phyloP scores from a whole-genome alignment of 2,888 invertebrate species.

The Dilophus febrilis region DNA sequence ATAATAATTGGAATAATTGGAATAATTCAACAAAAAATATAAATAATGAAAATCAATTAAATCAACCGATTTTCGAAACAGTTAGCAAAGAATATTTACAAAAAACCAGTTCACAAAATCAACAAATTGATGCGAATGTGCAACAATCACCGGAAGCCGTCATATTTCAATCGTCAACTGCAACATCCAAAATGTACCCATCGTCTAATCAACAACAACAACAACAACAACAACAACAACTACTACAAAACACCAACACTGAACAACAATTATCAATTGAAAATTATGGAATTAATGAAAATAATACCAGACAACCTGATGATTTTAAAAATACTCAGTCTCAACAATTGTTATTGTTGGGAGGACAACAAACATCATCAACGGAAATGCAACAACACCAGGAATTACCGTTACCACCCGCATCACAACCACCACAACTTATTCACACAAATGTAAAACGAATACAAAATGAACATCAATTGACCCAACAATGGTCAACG shows the following conservation, averaged over 20 bases:
- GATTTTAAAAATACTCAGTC: constrained; percentile 15
- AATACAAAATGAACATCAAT: constrained; percentile 5
- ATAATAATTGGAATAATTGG: constrained; percentile 9
- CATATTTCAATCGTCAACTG: constrained; percentile 10
- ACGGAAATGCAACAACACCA: constrained; percentile 9
- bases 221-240: constrained; percentile 12
- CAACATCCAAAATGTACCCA: too few relatives aligned
- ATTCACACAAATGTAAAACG: too few relatives aligned
- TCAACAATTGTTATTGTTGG: too few relatives aligned
- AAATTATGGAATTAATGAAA: constrained; percentile 19
- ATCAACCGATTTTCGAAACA: constrained; percentile 26
- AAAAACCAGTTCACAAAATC: constrained; percentile 4
- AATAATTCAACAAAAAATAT: too few relatives aligned
- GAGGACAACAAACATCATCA: constrained; percentile 6
- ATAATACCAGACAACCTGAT: constrained; percentile 12
- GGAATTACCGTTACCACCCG: too few relatives aligned
- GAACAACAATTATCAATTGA: background rate
- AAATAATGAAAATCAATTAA: constrained; percentile 21
- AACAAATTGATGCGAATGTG: background rate
- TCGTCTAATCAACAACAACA: constrained; percentile 12
- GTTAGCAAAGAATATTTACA: constrained; percentile 1
- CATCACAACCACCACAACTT: background rate
- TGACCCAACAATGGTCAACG: constrained; percentile 45
- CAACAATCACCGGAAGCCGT: constrained; percentile 11
- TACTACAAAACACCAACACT: background rate